phyloP scores from a whole-genome alignment of 1,140 invertebrate species.

The Ceratoteleas bidentatus region DNA sequence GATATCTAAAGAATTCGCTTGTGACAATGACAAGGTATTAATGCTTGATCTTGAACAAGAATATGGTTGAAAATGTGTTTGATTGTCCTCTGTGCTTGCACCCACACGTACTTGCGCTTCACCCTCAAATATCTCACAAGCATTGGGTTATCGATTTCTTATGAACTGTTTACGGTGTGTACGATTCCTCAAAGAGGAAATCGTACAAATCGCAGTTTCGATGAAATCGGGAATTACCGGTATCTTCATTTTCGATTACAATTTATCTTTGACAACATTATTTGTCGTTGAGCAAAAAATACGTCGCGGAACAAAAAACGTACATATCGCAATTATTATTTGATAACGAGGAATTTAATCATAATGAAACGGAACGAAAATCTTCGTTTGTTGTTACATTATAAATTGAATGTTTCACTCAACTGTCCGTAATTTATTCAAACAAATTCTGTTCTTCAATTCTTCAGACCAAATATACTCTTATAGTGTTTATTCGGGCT shows the following conservation, averaged over 20 bases:
- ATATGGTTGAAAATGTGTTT: slow-evolving; percentile 65
- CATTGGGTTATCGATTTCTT: slow-evolving; percentile 64
- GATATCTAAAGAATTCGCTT: slow-evolving; percentile 64
- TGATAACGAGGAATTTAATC: not conserved
- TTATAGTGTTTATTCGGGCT: not conserved
- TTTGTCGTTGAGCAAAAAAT: not conserved
- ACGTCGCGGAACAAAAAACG: not conserved
- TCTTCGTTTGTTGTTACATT: not conserved
- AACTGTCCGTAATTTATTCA: not conserved
- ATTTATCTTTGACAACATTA: not conserved
- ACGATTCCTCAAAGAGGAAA: slow-evolving; percentile 57
- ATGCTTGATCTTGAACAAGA: slow-evolving; percentile 66
- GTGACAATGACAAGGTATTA: slow-evolving; percentile 66
- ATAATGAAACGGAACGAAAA: not conserved
- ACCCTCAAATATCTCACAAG: slow-evolving; percentile 64
- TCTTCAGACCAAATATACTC: not conserved
- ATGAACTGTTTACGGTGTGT: slow-evolving; percentile 59
- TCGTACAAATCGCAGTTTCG: slow-evolving; percentile 40
- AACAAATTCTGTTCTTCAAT: not conserved
- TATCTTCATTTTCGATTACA: slow-evolving; percentile 10
- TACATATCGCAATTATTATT: not conserved
- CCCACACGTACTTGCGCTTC: slow-evolving; percentile 41
- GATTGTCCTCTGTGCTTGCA: slow-evolving; percentile 58
- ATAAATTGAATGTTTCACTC: not conserved
- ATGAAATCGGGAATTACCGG: slow-evolving; percentile 46